Conservation (phyloP, 2,888 invertebrate species). For the Diarsia brunnea region DNA sequence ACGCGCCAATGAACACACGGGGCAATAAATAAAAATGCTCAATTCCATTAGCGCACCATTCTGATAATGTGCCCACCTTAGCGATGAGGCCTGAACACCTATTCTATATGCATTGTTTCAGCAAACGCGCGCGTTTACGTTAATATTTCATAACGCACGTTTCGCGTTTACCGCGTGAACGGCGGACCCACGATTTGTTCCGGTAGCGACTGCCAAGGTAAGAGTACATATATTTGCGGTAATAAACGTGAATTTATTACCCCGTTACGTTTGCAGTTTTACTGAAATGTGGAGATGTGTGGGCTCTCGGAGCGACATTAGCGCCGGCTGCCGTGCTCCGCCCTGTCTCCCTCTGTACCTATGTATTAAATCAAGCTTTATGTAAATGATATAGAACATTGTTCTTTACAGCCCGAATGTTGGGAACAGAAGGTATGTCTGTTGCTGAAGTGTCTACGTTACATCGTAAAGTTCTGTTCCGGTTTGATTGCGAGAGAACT, state of each 20-base stretch:
- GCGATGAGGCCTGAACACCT: constrained; percentile 66
- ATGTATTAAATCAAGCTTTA: constrained; percentile 71
- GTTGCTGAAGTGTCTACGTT: constrained; percentile 51
- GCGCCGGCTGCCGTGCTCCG: constrained; percentile 75
- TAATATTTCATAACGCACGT: constrained; percentile 84
- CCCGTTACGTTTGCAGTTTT: constrained; percentile 89
- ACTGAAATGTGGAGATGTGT: constrained; percentile 88
- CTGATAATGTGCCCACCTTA: constrained; percentile 83
- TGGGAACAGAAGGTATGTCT: constrained; percentile 57
- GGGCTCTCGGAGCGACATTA: constrained; percentile 79
- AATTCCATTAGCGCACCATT: constrained; percentile 83
- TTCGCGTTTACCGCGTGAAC: constrained; percentile 79
- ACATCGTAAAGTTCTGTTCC: constrained; percentile 62
- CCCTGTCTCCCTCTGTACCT: constrained; percentile 69
- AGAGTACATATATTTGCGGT: constrained; percentile 85
- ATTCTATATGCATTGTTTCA: constrained; percentile 78
- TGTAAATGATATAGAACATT: constrained; percentile 71
- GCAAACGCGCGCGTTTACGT: constrained; percentile 80
- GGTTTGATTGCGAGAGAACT: constrained; percentile 58
- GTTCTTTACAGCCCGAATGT: constrained; percentile 66
- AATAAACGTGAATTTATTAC: constrained; percentile 90
- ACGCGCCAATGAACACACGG: constrained; percentile 72
- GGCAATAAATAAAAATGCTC: constrained; percentile 82
- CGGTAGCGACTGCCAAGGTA: constrained; percentile 83
- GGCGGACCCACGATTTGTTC: constrained; percentile 84